A percentile compares a stretch with the other conserved stretches of the same genome.
Evolutionary conservation across 2,113 vertebrate species (phyloP).

Genomic region (Hypanus sabinus): DNA sequence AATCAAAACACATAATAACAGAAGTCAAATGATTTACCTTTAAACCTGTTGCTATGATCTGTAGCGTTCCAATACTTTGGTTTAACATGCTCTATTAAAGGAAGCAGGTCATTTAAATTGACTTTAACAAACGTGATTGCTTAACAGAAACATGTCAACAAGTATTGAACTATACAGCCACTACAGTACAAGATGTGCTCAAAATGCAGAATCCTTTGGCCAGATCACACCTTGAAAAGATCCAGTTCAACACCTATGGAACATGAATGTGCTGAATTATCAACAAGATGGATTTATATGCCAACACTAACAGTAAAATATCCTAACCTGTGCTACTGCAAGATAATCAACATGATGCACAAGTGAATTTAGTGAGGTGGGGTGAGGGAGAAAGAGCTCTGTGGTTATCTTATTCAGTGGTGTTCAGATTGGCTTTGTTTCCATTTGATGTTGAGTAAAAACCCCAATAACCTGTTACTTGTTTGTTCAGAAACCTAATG

Average conservation of each 20-base stretch:
- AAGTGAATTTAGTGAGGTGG: neutral
- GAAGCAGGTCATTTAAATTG: neutral
- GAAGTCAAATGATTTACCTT: conserved; percentile 55
- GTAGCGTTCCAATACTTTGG: conserved; percentile 67
- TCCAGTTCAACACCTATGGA: neutral
- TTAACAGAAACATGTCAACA: neutral
- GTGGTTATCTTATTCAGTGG: neutral
- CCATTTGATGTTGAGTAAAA: neutral
- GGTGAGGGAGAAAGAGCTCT: no score
- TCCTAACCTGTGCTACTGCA: neutral
- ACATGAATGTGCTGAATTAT: neutral
- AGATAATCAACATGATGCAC: neutral
- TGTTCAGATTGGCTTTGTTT: neutral
- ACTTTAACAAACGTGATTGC: neutral
- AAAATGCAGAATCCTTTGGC: neutral
- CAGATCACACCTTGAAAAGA: neutral
- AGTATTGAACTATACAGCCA: neutral
- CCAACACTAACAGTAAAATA: neutral
- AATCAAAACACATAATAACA: neutral
- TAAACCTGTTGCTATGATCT: conserved; percentile 63
- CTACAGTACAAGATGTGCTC: neutral
- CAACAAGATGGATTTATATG: neutral
- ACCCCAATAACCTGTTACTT: no score
- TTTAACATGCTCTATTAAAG: conserved; percentile 65
- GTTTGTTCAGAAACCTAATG: no score